Percentiles rank a stretch among this genome's conserved stretches.
These are phyloP conservation scores for Scarus forsteni DNA, from an alignment of 2,797 vertebrate genomes.

Conservation along the genomic window DNA sequence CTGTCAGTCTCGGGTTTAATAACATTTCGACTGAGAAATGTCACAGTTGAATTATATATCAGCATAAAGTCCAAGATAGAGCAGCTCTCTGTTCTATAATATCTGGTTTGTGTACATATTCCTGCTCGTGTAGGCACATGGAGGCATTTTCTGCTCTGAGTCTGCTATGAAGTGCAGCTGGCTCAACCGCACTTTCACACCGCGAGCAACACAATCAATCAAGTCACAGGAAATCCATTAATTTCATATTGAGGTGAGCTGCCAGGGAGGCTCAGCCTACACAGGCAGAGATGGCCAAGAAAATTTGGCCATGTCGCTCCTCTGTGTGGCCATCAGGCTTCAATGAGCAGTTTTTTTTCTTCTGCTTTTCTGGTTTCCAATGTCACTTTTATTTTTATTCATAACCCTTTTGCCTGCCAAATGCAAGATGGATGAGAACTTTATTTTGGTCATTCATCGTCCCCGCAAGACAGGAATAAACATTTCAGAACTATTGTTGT, in stretches of 20 bases:
- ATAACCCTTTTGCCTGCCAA: slow-evolving; percentile 59
- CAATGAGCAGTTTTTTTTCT: slow-evolving; percentile 34
- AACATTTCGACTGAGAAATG: neutral
- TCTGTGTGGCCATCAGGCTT: slow-evolving; percentile 51
- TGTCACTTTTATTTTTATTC: slow-evolving; percentile 66
- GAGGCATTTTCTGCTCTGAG: slow-evolving; percentile 20
- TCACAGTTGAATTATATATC: no score
- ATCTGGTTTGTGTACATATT: slow-evolving; percentile 25
- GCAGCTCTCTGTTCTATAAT: no score
- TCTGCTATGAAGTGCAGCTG: slow-evolving; percentile 45
- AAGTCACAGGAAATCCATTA: slow-evolving; percentile 49
- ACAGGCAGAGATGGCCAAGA: slow-evolving; percentile 37
- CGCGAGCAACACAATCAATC: slow-evolving; percentile 56
- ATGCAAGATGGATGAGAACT: slow-evolving; percentile 49
- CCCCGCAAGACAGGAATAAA: slow-evolving; percentile 31
- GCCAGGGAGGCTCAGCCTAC: slow-evolving; percentile 40
- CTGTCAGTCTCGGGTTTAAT: neutral
- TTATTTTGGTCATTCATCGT: slow-evolving; percentile 47
- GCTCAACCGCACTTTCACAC: slow-evolving; percentile 40
- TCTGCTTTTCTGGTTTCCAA: slow-evolving; percentile 51
- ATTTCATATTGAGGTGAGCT: slow-evolving; percentile 47
- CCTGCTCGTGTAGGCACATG: slow-evolving; percentile 5
- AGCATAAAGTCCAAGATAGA: no score
- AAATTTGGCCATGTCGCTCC: slow-evolving; percentile 37
- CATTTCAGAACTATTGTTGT: slow-evolving; percentile 23